Evolutionary conservation across 2,888 invertebrate genomes (phyloP).

Genomic region (Catonia carolina): DNA sequence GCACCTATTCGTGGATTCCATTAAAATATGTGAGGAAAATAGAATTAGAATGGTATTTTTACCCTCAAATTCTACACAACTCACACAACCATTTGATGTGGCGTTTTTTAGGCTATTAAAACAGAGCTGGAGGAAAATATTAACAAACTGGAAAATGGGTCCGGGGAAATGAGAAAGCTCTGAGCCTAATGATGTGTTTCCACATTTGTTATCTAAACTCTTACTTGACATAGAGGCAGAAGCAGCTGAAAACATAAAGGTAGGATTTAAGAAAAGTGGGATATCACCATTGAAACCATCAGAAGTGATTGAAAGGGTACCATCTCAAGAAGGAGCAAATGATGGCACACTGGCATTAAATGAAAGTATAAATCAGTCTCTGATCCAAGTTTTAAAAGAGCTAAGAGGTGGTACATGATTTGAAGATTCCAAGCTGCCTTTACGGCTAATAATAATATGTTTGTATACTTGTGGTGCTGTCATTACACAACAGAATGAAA

Average conservation of each 20-base stretch:
- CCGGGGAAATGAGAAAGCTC: constrained; percentile 5
- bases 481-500: no score
- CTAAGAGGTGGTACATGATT: no score
- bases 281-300: constrained; percentile 18
- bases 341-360: not conserved
- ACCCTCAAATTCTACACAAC: constrained; percentile 38
- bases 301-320: not conserved
- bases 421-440: no score
- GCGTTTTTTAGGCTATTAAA: constrained; percentile 36
- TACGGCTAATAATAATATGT: no score
- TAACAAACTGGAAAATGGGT: constrained; percentile 28
- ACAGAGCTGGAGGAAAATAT: constrained; percentile 32
- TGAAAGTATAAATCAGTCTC: not conserved
- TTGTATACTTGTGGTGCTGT: no score
- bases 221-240: not conserved
- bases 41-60: constrained; percentile 39
- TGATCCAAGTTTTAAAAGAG: not conserved
- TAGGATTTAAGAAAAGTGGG: constrained; percentile 22
- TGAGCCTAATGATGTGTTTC: constrained; percentile 23
- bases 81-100: constrained; percentile 37
- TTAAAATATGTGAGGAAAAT: constrained; percentile 36
- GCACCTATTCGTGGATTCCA: constrained; percentile 17
- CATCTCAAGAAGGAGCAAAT: not conserved
- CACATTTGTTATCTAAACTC: not conserved
- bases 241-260: constrained; percentile 15